A percentile compares a stretch with the other conserved stretches of the same genome.
Evolutionary conservation across 2,113 vertebrate species (phyloP).

Genomic region (Hypocryptadius cinnamomeus): DNA sequence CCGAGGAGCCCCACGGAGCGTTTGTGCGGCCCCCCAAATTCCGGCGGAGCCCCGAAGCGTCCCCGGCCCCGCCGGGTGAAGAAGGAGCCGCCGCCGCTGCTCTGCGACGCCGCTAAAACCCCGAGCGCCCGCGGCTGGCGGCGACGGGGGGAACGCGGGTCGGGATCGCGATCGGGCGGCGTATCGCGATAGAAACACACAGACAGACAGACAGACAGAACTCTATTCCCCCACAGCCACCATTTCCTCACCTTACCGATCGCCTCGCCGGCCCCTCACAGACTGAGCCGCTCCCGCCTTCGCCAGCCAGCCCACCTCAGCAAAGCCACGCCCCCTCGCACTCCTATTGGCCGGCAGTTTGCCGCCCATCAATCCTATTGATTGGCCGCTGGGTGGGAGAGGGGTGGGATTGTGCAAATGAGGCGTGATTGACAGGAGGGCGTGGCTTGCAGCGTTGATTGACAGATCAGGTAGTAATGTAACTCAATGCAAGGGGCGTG

Average conservation of each 20-base stretch:
- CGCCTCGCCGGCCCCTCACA: rapidly evolving
- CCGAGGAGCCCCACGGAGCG: rapidly evolving
- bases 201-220: rapidly evolving
- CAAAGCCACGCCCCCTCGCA: rapidly evolving
- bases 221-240: rapidly evolving
- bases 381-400: rapidly evolving
- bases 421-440: rapidly evolving
- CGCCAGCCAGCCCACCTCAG: no score
- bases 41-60: neutral
- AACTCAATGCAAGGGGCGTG: neutral
- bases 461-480: neutral
- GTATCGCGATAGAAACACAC: rapidly evolving
- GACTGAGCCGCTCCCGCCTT: rapidly evolving
- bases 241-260: rapidly evolving
- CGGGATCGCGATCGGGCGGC: neutral
- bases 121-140: neutral
- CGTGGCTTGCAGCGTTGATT: neutral
- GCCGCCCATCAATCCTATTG: rapidly evolving
- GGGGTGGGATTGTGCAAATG: rapidly evolving
- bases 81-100: neutral
- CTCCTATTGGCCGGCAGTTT: rapidly evolving
- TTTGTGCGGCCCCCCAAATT: neutral
- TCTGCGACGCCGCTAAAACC: conserved; percentile 5
- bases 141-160: neutral
- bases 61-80: neutral